Percentiles rank a stretch among this genome's conserved stretches.
phyloP scores from a whole-genome alignment of 2,888 invertebrate species.

The Chrysolina americana region DNA sequence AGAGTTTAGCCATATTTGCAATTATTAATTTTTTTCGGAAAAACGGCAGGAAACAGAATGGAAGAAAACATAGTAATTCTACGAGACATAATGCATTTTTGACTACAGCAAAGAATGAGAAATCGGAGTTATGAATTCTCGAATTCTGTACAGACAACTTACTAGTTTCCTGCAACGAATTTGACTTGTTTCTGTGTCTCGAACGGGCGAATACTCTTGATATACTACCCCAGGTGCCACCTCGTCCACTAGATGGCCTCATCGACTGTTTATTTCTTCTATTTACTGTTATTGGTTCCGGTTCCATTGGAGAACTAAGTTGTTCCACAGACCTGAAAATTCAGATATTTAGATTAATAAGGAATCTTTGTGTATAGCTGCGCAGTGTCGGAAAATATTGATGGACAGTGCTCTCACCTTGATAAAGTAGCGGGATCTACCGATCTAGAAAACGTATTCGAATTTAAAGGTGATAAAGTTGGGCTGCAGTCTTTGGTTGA shows the following conservation, averaged over 20 bases:
- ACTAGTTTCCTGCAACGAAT: slow-evolving; percentile 78
- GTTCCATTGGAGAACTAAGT: slow-evolving; percentile 84
- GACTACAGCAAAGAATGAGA: too few species aligned
- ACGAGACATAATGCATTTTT: too few species aligned
- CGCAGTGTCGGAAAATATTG: too few species aligned
- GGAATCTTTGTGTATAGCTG: too few species aligned
- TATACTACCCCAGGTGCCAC: slow-evolving; percentile 92
- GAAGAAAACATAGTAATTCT: too few species aligned
- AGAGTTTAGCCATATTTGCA: too few species aligned
- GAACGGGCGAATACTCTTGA: slow-evolving; percentile 91
- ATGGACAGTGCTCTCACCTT: slow-evolving; percentile 68
- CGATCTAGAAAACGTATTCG: slow-evolving; percentile 82
- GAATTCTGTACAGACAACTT: slow-evolving; percentile 32
- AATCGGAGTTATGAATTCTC: too few species aligned
- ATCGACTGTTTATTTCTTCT: slow-evolving; percentile 64
- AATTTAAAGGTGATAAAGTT: slow-evolving; percentile 85
- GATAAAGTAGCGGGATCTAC: slow-evolving; percentile 79
- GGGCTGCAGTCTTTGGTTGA: slow-evolving; percentile 89
- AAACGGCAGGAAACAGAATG: too few species aligned
- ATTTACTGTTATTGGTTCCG: slow-evolving; percentile 72
- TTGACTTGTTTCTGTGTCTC: slow-evolving; percentile 84
- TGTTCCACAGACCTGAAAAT: slow-evolving; percentile 82
- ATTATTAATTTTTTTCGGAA: too few species aligned
- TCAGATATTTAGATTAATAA: too few species aligned
- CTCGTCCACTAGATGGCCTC: slow-evolving; percentile 74